Base-by-base conservation (phyloP, 2,113 vertebrate genomes). In the Onychostruthus taczanowskii region DNA sequence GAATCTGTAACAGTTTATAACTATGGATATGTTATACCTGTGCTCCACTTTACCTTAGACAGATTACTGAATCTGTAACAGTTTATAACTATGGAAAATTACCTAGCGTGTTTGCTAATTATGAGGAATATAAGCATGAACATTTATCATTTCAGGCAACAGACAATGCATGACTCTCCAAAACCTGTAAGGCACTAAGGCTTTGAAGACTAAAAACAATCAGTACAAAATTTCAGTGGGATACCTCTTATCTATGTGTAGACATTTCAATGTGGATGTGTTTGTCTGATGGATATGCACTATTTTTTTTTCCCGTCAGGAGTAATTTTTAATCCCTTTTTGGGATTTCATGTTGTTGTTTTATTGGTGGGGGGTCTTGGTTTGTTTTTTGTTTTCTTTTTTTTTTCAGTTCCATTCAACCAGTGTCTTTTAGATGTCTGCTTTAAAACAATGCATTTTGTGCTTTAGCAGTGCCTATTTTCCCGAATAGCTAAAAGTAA, bases 271-370 rank as follows among this genome's bases (percentile, higher is more conserved):
- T 19, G 26, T n/a, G 5, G 20, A 3, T 1, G 9, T 53, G 19
- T 49, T 39, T 82, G 13, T 35, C 37, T 81, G 10, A 67, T 17
- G 22, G 10, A 41, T 24, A 74, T 3, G 3, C 0, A 0, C 6
- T 37, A 5, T 39, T 27, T 33, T 35, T 35, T 37, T 61, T 11
- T 16, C 10, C 8, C 8, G n/a, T 19, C 33, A 90, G 10, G 33
- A 39, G 6, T 78, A 55, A 53, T 59, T 76, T 64, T 73, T 11
- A 72, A 22, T 27, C 5, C 6, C 58, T 17, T 8, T 80, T 80
- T 59, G 35, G 16, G 13, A 35, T 67, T 50, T 67, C 16, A 49
- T 75, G 0, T n/a, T 46, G 20, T 26, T 64, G 23, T 56, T 49
- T 58, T 41, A 9, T 5, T 28, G 30, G 22, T 2, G 19, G 14